A percentile compares a stretch with the other conserved stretches of the same genome.
Evolutionary conservation across 2,797 vertebrate genomes (phyloP).

Genomic region (Lutra lutra): DNA sequence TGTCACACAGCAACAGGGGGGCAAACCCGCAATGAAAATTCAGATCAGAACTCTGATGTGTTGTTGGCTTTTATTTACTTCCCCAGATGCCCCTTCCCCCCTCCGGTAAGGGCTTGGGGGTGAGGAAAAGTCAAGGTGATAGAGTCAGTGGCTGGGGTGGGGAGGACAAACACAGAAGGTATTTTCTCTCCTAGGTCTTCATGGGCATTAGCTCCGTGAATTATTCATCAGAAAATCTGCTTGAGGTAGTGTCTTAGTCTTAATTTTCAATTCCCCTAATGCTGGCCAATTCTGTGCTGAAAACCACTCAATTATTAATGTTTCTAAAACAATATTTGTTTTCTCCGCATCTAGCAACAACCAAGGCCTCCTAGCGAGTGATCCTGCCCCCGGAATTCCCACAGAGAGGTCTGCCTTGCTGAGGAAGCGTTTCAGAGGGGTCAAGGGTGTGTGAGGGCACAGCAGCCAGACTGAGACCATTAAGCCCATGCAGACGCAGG

Average conservation of each 20-base stretch:
- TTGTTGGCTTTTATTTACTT: neutral
- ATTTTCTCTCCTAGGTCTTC: slow-evolving; percentile 75
- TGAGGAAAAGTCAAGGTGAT: neutral
- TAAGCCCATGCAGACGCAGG: rapidly evolving
- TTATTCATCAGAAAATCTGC: slow-evolving; percentile 85
- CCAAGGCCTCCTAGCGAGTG: slow-evolving; percentile 71
- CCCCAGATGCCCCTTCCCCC: neutral
- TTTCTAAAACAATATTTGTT: slow-evolving; percentile 88
- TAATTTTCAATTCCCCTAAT: slow-evolving; percentile 88
- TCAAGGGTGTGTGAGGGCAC: neutral
- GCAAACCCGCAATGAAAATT: neutral
- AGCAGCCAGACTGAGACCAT: neutral
- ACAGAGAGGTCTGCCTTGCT: slow-evolving; percentile 48
- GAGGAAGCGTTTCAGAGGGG: neutral
- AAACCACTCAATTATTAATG: slow-evolving; percentile 88
- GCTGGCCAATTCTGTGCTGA: slow-evolving; percentile 83
- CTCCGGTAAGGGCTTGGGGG: neutral
- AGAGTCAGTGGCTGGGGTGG: rapidly evolving
- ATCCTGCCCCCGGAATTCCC: slow-evolving; percentile 72
- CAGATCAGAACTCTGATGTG: neutral
- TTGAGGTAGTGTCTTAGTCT: slow-evolving; percentile 84
- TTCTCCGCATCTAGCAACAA: slow-evolving; percentile 83
- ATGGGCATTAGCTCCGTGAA: slow-evolving; percentile 77
- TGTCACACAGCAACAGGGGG: neutral
- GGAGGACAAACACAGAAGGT: slow-evolving; percentile 54